phyloP scores from a whole-genome alignment of 2,888 invertebrate species.

The Amphipyra tragopoginis region DNA sequence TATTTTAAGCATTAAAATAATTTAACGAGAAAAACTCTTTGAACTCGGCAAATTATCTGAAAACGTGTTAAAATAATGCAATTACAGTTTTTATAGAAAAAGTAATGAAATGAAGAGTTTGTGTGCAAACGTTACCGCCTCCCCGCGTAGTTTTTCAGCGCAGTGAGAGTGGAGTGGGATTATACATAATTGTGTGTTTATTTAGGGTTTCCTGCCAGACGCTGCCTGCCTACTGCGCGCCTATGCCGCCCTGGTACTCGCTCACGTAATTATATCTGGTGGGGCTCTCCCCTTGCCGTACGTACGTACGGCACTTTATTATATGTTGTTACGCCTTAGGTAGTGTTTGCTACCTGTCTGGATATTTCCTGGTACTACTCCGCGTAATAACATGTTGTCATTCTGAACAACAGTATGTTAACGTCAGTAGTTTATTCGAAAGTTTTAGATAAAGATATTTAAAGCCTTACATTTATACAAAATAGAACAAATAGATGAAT shows the following conservation, averaged over 20 bases:
- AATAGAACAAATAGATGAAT: too few relatives aligned
- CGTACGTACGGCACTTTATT: slow-evolving; percentile 30
- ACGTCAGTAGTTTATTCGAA: slow-evolving; percentile 2
- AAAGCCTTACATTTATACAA: not conserved
- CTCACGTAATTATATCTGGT: slow-evolving; percentile 74
- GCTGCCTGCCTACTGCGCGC: slow-evolving; percentile 61
- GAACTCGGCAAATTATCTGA: slow-evolving; percentile 18
- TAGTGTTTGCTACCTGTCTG: slow-evolving; percentile 34
- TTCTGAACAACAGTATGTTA: slow-evolving; percentile 3
- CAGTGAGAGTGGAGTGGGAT: slow-evolving; percentile 73
- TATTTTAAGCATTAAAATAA: slow-evolving; percentile 17
- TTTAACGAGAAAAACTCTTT: slow-evolving; percentile 16
- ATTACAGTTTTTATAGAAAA: slow-evolving; percentile 36
- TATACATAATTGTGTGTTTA: slow-evolving; percentile 80
- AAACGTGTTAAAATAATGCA: slow-evolving; percentile 46
- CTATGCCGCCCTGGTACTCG: slow-evolving; percentile 73
- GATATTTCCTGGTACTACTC: slow-evolving; percentile 23
- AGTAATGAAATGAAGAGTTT: slow-evolving; percentile 33
- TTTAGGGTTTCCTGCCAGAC: slow-evolving; percentile 78
- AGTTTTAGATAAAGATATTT: not conserved
- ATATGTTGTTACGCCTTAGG: slow-evolving; percentile 37
- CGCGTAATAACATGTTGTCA: slow-evolving; percentile 17
- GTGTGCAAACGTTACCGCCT: slow-evolving; percentile 66
- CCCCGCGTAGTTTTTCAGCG: slow-evolving; percentile 72
- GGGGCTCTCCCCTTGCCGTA: slow-evolving; percentile 57